Conservation (phyloP, 2,797 vertebrate genomes). For the Enteromius radiatus region DNA sequence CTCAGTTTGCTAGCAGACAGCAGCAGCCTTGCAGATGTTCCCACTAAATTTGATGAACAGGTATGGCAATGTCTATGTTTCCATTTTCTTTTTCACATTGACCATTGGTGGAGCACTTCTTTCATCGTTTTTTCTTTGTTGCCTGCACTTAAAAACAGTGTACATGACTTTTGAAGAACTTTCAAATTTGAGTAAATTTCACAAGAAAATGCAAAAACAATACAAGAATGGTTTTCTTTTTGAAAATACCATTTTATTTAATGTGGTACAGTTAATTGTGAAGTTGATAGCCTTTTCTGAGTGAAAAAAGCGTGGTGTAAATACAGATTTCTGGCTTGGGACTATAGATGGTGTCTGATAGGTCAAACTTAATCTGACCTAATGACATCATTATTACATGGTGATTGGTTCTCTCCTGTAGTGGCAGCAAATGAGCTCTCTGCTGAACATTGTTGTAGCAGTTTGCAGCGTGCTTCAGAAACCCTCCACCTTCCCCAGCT, state of each 20-base stretch:
- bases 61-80: slow-evolving; percentile 65
- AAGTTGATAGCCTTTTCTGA: background rate
- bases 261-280: no score
- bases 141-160: background rate
- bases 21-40: slow-evolving; percentile 78
- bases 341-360: no score
- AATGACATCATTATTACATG: no score
- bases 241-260: no score
- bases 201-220: background rate
- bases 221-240: no score
- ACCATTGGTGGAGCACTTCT: background rate
- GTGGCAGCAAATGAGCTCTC: no score
- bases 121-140: background rate
- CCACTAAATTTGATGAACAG: slow-evolving; percentile 87
- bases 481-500: no score
- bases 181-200: background rate
- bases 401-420: no score
- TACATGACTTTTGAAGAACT: background rate
- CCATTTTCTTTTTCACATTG: background rate
- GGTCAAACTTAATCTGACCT: no score
- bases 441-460: no score
- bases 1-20: slow-evolving; percentile 84
- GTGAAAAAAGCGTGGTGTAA: background rate
- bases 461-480: no score
- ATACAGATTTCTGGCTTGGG: no score